Evolutionary conservation across 2,888 invertebrate species (phyloP), one percentile per base, ranked within the genome.

Genomic region (Nasonia oneida): DNA sequence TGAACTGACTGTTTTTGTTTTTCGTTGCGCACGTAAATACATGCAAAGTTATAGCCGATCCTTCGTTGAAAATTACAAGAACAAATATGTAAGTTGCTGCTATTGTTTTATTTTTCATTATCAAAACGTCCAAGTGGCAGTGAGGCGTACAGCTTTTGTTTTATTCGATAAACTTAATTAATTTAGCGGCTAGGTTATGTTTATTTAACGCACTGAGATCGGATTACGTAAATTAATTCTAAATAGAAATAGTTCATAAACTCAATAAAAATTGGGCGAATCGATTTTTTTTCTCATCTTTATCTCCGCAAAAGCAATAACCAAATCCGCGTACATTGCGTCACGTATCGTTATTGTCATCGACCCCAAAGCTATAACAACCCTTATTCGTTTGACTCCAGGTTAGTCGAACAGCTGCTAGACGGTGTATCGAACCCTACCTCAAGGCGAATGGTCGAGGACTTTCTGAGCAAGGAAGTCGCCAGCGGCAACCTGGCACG

Each of bases 401-500:
- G 96, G 90, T 94, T 97, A 86, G 94, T 96, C 53, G 95, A 94
- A 90, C 95, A 96, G 90, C 95, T 96, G 84, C 88, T 93, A 77
- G 92, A 93, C 77, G 91, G 93, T 5, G 94, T 95, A 57, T 94
- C 95, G 12, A 96, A 96, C 91, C 96, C 96, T 86, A 95, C 94
- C 29, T 94, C 95, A 3, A 94, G 95, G 84, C 96, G 96, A 91
- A 95, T 96, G 91, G 94, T 95, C 64, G 95, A 96, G 87, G 93
- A 93, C 81, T 93, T 93, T 86, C 93, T 97, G 12, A 95, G 96
- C 87, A 96, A 96, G 90, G 97, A 97, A 93, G 94, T 97, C 12
- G 95, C 95, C 73, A 95, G 95, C 67, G 96, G 96, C 3, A 96
- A 96, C 88, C 92, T 97, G 75, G 95, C 96, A 79, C 96, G 95